A percentile compares a stretch with the other conserved stretches of the same genome.
These are phyloP conservation scores for Hoplias malabaricus DNA, from an alignment of 2,113 vertebrate species.

Conservation along the genomic window DNA sequence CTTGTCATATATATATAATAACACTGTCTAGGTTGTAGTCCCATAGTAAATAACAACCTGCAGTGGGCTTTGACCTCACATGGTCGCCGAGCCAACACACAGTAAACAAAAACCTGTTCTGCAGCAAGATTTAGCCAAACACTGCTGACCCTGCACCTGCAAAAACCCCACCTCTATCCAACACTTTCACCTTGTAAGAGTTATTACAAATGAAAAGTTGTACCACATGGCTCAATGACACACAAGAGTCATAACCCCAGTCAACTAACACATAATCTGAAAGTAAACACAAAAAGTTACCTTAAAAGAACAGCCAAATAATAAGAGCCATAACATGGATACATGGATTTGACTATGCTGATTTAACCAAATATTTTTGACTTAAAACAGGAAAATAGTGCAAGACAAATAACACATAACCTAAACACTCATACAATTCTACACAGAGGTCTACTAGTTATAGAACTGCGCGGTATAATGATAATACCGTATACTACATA, in stretches of 20 bases:
- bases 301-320: not conserved
- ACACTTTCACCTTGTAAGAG: not conserved
- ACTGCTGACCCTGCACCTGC: slow-evolving; percentile 49
- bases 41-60: not conserved
- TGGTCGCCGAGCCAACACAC: slow-evolving; percentile 29
- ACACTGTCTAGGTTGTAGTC: not conserved
- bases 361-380: no score
- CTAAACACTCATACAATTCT: no score
- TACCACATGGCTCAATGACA: not conserved
- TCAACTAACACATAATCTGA: not conserved
- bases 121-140: slow-evolving; percentile 34
- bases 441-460: no score
- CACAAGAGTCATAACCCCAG: not conserved
- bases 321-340: no score
- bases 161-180: not conserved
- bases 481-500: no score
- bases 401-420: no score
- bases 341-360: no score
- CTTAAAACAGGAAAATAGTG: no score
- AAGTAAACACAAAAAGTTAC: not conserved
- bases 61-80: slow-evolving; percentile 39
- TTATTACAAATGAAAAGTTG: not conserved
- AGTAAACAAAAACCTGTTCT: slow-evolving; percentile 53
- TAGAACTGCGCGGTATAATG: no score
- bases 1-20: no score